Evolutionary conservation across 2,888 invertebrate genomes (phyloP), one percentile per base, ranked within the genome.

Genomic region (Muscina levida): DNA sequence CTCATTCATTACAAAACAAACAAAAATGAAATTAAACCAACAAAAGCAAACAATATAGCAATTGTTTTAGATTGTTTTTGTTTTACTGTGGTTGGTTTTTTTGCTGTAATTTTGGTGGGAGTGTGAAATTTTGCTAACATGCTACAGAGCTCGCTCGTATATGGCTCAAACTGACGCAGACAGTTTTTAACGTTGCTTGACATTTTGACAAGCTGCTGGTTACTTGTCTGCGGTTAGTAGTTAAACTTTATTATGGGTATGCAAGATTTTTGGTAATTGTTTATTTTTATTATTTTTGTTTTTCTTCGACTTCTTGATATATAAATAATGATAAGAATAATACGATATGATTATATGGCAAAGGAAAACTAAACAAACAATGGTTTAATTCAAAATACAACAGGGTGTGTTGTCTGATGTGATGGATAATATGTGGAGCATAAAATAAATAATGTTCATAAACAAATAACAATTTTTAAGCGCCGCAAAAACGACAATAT

Each of bases 121-220:
- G 80, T 81, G 80, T 74, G 77, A 81, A 74, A 74, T 46, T 57
- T 73, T 73, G 66, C 59, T 39, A 53, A 59, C 66, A 51, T 42
- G n/a, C 73, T 65, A 65, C 31, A 31, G 8, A 5, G 31, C 24
- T 48, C 13, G 17, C 42, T 67, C 62, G 65, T 17, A n/a, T 62
- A 19, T 17, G 42, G 62, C 62, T 22, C 10, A 26, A 26, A 8
- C 31, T 15, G 19, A 59, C 13, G 42, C 68, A 46, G 65, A 3
- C 26, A 51, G 56, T 53, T 31, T 53, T 53, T 57, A 73, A 67
- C 51, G 42, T 76, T 80, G 76, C 76, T 80, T 80, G 76, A 76
- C 79, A 80, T 80, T 81, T 81, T 81, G 81, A 81, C 77, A 77
- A 74, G 72, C 71, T 48, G 71, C 62, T 81, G 31, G 31, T 31